These are phyloP conservation scores for Arion vulgaris DNA, from an alignment of 1,140 invertebrate species.

Conservation along the genomic window DNA sequence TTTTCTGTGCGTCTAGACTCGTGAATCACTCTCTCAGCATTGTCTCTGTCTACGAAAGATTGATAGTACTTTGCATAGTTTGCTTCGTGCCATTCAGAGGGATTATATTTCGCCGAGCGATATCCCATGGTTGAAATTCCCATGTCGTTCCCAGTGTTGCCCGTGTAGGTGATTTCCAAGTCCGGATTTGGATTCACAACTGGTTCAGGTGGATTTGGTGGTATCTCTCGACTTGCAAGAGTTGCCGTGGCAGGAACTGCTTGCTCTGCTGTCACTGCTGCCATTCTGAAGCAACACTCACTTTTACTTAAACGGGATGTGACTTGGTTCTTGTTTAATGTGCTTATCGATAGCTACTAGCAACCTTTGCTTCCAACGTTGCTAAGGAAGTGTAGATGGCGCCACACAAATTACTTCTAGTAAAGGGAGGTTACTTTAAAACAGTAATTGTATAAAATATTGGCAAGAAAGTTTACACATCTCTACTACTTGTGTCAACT, in stretches of 20 bases:
- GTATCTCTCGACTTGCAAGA: constrained; percentile 61
- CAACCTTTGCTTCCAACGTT: constrained; percentile 8
- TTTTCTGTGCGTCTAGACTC: constrained; percentile 67
- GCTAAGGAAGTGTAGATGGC: constrained; percentile 30
- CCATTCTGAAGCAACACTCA: background rate
- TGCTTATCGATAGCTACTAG: constrained; percentile 19
- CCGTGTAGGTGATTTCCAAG: constrained; percentile 68
- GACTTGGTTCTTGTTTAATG: background rate
- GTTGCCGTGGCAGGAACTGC: constrained; percentile 51
- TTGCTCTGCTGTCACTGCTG: constrained; percentile 22
- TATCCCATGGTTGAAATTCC: constrained; percentile 72
- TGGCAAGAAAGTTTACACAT: no score
- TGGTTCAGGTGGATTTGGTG: constrained; percentile 57
- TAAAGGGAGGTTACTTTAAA: no score
- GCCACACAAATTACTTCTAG: no score
- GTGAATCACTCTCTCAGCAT: constrained; percentile 69
- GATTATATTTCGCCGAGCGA: constrained; percentile 70
- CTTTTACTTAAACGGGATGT: background rate
- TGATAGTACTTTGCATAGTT: constrained; percentile 74
- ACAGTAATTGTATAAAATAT: no score
- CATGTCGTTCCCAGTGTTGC: constrained; percentile 71
- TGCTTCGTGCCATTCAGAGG: constrained; percentile 72
- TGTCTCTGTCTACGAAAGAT: constrained; percentile 71
- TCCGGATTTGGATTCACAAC: constrained; percentile 52
- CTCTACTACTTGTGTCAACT: no score